Evolutionary conservation across 1,140 invertebrate genomes (phyloP).

Genomic region (Grapholita molesta): DNA sequence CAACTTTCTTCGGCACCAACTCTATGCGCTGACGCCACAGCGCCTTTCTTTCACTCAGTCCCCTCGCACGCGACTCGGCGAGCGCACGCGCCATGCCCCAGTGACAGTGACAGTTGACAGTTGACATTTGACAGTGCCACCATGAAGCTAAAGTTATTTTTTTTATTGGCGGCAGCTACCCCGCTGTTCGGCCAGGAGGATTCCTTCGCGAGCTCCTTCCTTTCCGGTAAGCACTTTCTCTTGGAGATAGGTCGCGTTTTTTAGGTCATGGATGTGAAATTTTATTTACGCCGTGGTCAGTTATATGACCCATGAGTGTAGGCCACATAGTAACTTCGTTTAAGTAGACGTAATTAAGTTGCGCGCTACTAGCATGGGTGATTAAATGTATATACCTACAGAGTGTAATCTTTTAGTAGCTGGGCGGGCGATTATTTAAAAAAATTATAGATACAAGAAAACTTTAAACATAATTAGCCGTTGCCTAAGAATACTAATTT

Average conservation of each 20-base stretch:
- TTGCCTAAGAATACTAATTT: no score
- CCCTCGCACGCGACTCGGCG: conserved; percentile 24
- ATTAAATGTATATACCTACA: no score
- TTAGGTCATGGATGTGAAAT: neutral
- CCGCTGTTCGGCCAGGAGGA: conserved; percentile 80
- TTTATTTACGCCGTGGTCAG: conserved; percentile 1
- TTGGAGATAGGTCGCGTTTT: conserved; percentile 14
- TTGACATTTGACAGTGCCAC: conserved; percentile 32
- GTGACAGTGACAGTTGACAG: conserved; percentile 30
- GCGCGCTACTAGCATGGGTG: no score
- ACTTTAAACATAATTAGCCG: no score
- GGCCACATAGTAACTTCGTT: neutral
- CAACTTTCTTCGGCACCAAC: conserved; percentile 15
- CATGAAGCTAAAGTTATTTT: conserved; percentile 40
- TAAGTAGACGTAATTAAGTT: neutral
- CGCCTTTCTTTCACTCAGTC: conserved; percentile 39
- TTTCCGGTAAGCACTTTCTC: conserved; percentile 81
- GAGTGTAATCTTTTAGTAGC: no score
- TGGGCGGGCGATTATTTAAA: no score
- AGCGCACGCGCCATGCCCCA: conserved; percentile 39
- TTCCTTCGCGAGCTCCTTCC: conserved; percentile 86
- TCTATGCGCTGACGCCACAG: conserved; percentile 26
- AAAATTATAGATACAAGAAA: no score
- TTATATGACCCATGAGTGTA: neutral
- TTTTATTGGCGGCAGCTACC: conserved; percentile 33